Conservation (phyloP, 2,797 vertebrate species). For the Varecia variegata region DNA sequence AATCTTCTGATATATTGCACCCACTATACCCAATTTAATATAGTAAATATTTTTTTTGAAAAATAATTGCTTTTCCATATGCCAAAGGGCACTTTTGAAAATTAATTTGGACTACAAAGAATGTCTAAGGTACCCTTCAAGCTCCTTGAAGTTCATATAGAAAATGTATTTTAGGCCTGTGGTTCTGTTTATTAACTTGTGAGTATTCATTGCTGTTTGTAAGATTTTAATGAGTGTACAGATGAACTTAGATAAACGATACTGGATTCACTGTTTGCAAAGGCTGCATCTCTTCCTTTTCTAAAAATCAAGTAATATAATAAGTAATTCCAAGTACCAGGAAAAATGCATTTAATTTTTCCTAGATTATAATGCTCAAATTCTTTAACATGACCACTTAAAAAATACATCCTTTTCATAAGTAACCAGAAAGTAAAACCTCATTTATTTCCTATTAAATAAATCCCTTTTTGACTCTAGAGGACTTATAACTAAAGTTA, state of each 20-base stretch:
- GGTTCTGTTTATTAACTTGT: neutral
- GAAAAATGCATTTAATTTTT: neutral
- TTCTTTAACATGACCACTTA: neutral
- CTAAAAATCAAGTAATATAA: neutral
- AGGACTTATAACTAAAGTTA: neutral
- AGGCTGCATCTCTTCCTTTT: neutral
- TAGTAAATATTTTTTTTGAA: neutral
- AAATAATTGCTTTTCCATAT: neutral
- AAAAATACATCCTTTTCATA: neutral
- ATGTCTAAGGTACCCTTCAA: neutral
- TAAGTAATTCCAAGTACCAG: neutral
- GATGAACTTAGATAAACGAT: neutral
- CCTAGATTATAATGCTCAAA: neutral
- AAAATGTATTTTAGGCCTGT: neutral
- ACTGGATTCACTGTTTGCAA: neutral
- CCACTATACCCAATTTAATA: neutral
- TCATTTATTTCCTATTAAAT: neutral
- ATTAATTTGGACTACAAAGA: neutral
- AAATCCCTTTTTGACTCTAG: neutral
- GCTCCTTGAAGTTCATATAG: neutral
- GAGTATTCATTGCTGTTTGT: neutral
- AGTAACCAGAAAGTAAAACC: neutral
- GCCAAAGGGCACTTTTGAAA: neutral
- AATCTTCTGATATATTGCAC: neutral
- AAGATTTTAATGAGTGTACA: neutral